Evolutionary conservation across 2,888 invertebrate genomes (phyloP).

Genomic region (Agrotis segetum): DNA sequence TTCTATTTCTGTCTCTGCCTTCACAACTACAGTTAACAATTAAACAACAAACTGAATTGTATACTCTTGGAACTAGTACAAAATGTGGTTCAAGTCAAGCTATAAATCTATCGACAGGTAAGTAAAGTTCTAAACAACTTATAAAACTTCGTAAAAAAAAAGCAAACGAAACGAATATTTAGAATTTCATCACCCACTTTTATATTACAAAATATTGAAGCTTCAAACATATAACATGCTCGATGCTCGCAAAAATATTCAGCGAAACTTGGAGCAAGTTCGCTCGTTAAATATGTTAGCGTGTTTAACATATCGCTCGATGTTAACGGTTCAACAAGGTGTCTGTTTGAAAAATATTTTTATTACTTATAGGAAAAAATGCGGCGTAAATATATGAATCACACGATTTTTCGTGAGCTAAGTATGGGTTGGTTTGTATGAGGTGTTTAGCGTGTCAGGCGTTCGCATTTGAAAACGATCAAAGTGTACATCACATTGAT

Average conservation of each 20-base stretch:
- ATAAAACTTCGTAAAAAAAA: background rate
- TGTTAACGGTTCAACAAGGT: conserved; percentile 67
- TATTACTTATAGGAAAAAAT: conserved; percentile 11
- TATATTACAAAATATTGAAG: conserved; percentile 28
- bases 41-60: no score
- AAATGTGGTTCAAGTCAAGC: no score
- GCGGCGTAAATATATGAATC: conserved; percentile 12
- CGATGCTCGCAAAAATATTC: conserved; percentile 26
- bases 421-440: background rate
- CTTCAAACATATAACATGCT: conserved; percentile 4
- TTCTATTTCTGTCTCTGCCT: no score
- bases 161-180: conserved; percentile 1
- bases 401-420: background rate
- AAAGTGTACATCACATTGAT: background rate
- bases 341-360: conserved; percentile 64
- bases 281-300: conserved; percentile 59
- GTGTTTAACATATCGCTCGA: conserved; percentile 65
- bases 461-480: background rate
- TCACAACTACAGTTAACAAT: no score
- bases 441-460: background rate
- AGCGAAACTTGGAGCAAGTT: conserved; percentile 33
- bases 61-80: no score
- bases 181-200: conserved; percentile 22
- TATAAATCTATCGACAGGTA: no score
- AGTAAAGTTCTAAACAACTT: no score